Evolutionary conservation across 2,113 vertebrate genomes (phyloP).

Genomic region (Irena cyanogastra): DNA sequence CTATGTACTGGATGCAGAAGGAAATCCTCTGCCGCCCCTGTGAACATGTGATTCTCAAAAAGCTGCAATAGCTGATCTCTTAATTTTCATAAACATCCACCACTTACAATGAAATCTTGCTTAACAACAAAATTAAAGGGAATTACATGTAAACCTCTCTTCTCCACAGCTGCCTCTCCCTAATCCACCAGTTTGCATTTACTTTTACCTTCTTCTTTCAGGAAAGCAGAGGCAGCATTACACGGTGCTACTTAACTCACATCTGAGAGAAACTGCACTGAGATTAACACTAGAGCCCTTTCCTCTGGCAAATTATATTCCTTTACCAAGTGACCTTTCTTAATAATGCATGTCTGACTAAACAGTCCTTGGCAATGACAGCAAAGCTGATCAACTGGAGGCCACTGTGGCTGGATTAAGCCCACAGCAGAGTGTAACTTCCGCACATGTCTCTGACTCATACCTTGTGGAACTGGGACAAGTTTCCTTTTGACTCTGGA

Average conservation of each 20-base stretch:
- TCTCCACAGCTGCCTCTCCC: neutral
- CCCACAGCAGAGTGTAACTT: slow-evolving; percentile 26
- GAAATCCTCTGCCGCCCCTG: neutral
- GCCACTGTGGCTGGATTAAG: neutral
- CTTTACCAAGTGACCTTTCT: neutral
- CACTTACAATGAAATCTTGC: neutral
- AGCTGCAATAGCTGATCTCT: neutral
- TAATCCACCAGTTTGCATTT: neutral
- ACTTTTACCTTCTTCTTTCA: neutral
- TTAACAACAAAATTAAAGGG: slow-evolving; percentile 31
- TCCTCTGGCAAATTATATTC: slow-evolving; percentile 12
- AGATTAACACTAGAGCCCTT: neutral
- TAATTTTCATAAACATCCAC: slow-evolving; percentile 1
- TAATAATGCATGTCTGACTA: slow-evolving; percentile 29
- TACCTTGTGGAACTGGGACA: slow-evolving; percentile 21
- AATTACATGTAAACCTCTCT: neutral
- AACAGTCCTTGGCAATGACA: slow-evolving; percentile 21
- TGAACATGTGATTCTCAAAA: neutral
- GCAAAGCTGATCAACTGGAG: slow-evolving; percentile 40
- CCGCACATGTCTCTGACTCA: slow-evolving; percentile 54
- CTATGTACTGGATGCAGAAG: neutral
- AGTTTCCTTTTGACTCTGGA: slow-evolving; percentile 41
- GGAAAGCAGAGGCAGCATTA: neutral
- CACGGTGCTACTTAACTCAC: neutral
- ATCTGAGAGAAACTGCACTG: neutral